Base-by-base conservation (phyloP, 2,888 invertebrate genomes). In the Sarcophaga variegata region DNA sequence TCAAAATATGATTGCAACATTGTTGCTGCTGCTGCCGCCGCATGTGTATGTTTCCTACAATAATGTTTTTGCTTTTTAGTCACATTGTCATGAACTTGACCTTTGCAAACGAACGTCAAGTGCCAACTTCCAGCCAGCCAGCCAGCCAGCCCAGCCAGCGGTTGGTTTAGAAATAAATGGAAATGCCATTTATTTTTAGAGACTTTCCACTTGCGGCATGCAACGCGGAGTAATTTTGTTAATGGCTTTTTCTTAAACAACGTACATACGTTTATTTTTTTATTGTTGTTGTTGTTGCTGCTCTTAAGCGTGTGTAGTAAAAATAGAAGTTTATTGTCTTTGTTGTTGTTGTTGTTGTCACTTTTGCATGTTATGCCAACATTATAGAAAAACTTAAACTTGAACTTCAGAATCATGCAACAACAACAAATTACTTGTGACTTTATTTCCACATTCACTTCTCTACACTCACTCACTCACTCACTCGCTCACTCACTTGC, bases 51-150 rank as follows among this genome's bases (percentile, higher is more conserved):
- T 54, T 60, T 63, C 37, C 60, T 71, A 79, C 60, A 63, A 81
- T 69, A 77, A 67, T 81, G 74, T 81, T 63, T 27, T 60, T 37
- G 10, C 17, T 77, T 63, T 22, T 66, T 17, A 78, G 60, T 25
- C 62, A 72, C 70, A 82, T 76, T 85, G 87, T 82, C 87, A 87
- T 87, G 85, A 87, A 85, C 87, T 87, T 87, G 87, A 87, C 87
- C 87, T 87, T 87, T 37, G 37, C 37, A 37, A 37, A 72, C 66
- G 67, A 81, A 81, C 83, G 83, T 84, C 87, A 87, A 84, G 83
- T 84, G 83, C 78, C 87, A 87, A 81, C 81, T 78, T 74, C 70
- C 83, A 70, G 81, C 45, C 25, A 76, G 82, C 22, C 63, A 27
- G 37, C 6, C 37, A 37, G 8, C 37, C 37, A 8, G 37, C 10